Conservation (phyloP, 2,113 vertebrate species). For the Ceratotherium simum region DNA sequence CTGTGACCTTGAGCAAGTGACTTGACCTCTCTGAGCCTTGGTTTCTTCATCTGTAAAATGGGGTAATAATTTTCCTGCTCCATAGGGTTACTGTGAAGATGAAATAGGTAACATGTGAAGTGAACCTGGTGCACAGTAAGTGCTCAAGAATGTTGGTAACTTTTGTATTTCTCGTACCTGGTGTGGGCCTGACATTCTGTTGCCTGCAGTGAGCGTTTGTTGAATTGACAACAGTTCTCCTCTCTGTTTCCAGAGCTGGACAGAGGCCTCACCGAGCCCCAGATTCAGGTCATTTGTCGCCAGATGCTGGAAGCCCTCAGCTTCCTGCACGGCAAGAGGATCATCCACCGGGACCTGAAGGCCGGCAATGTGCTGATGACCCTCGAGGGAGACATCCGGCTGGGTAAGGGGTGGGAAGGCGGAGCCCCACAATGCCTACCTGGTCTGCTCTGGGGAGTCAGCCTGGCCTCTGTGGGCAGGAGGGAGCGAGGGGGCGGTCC, state of each 20-base stretch:
- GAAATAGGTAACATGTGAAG: fast-evolving
- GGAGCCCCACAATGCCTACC: fast-evolving
- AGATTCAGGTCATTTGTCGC: constrained; percentile 95
- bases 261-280: constrained; percentile 93
- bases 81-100: neutral
- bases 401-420: constrained; percentile 88
- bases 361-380: constrained; percentile 97
- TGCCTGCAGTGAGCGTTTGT: neutral
- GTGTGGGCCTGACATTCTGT: fast-evolving
- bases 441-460: neutral
- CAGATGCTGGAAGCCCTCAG: constrained; percentile 96
- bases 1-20: neutral
- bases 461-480: neutral
- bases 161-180: neutral
- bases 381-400: constrained; percentile 96
- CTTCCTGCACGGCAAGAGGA: constrained; percentile 96
- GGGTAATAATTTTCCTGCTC: neutral
- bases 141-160: fast-evolving
- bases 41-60: neutral
- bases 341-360: constrained; percentile 99
- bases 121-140: fast-evolving
- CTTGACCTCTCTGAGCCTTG: neutral
- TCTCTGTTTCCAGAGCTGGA: constrained; percentile 91
- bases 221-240: neutral
- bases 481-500: neutral